These are phyloP conservation scores for Rhincodon typus DNA, from an alignment of 2,797 vertebrate genomes.

Conservation along the genomic window DNA sequence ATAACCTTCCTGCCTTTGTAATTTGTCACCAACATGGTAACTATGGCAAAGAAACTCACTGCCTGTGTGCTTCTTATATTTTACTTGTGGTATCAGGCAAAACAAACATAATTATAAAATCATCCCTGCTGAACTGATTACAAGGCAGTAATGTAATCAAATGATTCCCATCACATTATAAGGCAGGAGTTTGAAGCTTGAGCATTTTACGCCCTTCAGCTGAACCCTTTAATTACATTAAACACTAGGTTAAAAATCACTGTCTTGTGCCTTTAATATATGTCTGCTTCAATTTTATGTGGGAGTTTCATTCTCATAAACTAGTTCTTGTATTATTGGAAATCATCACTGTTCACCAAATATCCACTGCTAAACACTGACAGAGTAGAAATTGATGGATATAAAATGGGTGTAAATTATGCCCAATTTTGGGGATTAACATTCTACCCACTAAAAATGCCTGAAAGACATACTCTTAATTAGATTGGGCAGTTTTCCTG, in stretches of 20 bases:
- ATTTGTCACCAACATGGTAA: no score
- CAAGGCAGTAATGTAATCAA: background rate
- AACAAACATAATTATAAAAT: constrained; percentile 1
- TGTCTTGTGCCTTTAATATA: background rate
- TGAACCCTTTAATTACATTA: background rate
- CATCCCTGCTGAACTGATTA: background rate
- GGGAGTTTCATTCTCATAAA: background rate
- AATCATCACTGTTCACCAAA: background rate
- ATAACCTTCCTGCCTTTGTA: background rate
- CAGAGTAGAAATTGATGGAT: background rate
- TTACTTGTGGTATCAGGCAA: background rate
- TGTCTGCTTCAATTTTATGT: background rate
- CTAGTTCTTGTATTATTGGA: background rate
- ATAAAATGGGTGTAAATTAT: background rate
- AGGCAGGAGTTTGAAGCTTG: background rate
- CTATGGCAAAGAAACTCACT: background rate
- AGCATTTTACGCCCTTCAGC: background rate
- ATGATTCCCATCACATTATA: background rate
- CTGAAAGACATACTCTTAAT: background rate
- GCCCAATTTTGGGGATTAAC: background rate
- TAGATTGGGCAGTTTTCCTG: background rate
- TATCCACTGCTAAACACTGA: background rate
- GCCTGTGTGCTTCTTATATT: background rate
- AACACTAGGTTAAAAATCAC: background rate
- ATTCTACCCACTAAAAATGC: background rate